Base-by-base conservation (phyloP, 92 coral and sea anemone genomes). In the Palythoa heliodiscus region DNA sequence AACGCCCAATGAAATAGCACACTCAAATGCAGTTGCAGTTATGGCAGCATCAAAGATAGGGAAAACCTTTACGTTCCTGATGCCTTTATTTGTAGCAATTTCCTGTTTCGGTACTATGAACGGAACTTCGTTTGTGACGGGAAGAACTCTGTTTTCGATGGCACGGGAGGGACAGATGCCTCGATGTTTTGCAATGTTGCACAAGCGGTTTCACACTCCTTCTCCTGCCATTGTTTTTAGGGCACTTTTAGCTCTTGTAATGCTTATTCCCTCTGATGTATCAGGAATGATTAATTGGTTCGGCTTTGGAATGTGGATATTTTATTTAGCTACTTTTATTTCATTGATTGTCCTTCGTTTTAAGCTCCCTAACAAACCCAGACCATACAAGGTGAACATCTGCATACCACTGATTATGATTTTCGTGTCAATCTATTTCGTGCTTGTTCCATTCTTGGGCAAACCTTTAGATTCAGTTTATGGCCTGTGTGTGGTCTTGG, bases 121-220 rank as follows among this genome's bases (percentile, higher is more conserved):
- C 17, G 86, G 80, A 35, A 61, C 57, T 9, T 70, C 81, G 24
- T 90, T 90, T 54, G 81, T 82, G 9, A 61, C 82, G 12, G 88
- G 90, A 3, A 39, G 92, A 25, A 76, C 79, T 1, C 76, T 90
- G 24, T 86, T 87, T 78, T 90, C 92, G 13, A 90, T 90, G 43
- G 89, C 92, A 15, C 66, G 90, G 77, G 92, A 90, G 66, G 82
- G 82, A 11, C 92, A 90, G 37, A 70, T 90, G 90, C 92, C 92
- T 10, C 20, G 53, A 10, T 68, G 79, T 53, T 61, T 90, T 11
- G 88, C 90, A 17, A 82, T 82, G 57, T 72, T 90, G 20, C 86
- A 90, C 67, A 76, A 78, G 5, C 50, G 74, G 9, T 79, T 90
- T 55, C 90, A 82, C 24, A 87, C 92, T 6, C 92, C 92, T 7